phyloP scores from a whole-genome alignment of 2,888 invertebrate genomes.

The Horisme vitalbata region DNA sequence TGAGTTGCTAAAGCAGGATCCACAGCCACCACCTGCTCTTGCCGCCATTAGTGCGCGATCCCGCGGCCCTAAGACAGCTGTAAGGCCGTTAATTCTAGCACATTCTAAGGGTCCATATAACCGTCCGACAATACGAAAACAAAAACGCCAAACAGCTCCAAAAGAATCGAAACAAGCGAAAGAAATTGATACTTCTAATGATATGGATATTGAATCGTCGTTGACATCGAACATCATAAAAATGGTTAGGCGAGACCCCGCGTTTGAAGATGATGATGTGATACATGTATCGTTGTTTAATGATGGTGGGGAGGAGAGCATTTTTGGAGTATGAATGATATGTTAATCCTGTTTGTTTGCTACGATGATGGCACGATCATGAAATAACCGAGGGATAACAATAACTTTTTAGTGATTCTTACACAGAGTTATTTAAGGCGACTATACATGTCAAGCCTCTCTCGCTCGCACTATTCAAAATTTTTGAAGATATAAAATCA shows the following conservation, averaged over 20 bases:
- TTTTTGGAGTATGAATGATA: conserved; percentile 12
- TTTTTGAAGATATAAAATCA: too few relatives aligned
- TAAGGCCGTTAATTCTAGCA: background rate
- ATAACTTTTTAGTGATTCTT: too few relatives aligned
- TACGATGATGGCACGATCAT: too few relatives aligned
- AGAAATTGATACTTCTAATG: background rate
- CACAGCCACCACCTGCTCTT: background rate
- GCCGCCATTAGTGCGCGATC: background rate
- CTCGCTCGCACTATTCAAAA: too few relatives aligned
- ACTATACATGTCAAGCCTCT: too few relatives aligned
- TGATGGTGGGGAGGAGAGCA: conserved; percentile 10
- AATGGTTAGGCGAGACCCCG: background rate
- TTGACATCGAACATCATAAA: background rate
- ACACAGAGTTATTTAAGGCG: too few relatives aligned
- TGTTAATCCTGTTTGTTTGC: too few relatives aligned
- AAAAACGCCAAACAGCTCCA: background rate
- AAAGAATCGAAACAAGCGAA: background rate
- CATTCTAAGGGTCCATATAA: background rate
- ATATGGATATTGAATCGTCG: background rate
- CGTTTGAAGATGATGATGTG: background rate
- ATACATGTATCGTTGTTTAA: background rate
- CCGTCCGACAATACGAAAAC: background rate
- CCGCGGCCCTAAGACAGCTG: background rate
- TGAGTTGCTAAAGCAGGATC: background rate
- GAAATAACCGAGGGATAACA: too few relatives aligned